phyloP scores from a whole-genome alignment of 2,113 vertebrate species.

The Cynopterus brachyotis region DNA sequence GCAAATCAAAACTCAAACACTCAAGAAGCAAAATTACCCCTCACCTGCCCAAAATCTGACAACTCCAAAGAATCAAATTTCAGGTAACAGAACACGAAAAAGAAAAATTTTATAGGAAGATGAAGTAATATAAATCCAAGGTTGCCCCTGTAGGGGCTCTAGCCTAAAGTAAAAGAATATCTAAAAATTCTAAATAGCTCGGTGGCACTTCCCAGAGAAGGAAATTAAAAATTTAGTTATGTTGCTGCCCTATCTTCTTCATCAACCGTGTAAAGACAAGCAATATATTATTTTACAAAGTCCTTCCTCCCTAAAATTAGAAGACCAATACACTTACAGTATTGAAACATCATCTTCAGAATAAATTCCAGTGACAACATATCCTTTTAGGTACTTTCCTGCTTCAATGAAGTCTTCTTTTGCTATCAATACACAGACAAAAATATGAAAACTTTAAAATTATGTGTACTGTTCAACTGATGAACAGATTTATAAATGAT shows the following conservation, averaged over 20 bases:
- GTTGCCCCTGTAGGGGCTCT: not conserved
- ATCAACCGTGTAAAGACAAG: not conserved
- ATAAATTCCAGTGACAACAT: conserved; percentile 86
- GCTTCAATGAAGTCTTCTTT: conserved; percentile 86
- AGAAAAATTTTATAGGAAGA: not conserved
- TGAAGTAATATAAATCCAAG: not conserved
- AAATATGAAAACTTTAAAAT: conserved; percentile 28
- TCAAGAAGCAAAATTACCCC: not conserved
- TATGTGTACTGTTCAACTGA: not conserved
- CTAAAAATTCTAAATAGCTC: not conserved
- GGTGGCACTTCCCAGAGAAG: not conserved
- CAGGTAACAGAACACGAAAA: not conserved
- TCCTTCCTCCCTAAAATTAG: conserved; percentile 8
- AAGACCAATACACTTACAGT: conserved; percentile 81
- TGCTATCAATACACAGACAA: conserved; percentile 79
- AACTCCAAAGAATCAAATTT: not conserved
- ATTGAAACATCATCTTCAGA: conserved; percentile 80
- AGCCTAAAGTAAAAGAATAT: not conserved
- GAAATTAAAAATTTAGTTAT: not conserved
- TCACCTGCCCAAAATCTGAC: not conserved
- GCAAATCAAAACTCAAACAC: conserved; percentile 39
- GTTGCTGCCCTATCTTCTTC: not conserved
- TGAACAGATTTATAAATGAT: not conserved
- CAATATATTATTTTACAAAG: not conserved
- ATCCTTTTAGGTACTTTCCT: conserved; percentile 86